Conservation (phyloP, 2,113 vertebrate species). For the Hypanus sabinus region DNA sequence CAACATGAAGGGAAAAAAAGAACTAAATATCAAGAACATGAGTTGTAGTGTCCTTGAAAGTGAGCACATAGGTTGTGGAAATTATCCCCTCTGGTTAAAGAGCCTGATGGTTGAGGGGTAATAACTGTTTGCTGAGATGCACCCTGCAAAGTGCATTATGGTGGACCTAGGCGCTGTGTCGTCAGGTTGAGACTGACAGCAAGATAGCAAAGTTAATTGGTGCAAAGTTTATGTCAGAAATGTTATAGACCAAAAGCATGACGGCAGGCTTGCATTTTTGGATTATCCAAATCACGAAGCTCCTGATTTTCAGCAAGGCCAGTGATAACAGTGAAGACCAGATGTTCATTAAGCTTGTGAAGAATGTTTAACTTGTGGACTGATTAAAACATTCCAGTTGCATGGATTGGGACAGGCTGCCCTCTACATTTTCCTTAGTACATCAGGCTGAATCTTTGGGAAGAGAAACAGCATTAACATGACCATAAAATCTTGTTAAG, state of each 20-base stretch:
- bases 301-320: background rate
- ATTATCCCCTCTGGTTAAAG: no score
- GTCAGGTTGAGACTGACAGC: background rate
- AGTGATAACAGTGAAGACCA: background rate
- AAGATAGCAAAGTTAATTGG: background rate
- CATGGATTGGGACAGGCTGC: background rate
- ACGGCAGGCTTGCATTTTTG: background rate
- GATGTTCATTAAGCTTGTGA: background rate
- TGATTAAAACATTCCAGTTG: background rate
- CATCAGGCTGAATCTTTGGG: no score
- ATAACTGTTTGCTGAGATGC: no score
- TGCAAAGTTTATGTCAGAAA: background rate
- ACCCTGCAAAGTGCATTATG: background rate
- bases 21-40: no score
- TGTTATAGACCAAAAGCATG: background rate
- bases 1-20: no score
- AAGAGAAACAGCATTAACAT: no score
- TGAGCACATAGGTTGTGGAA: no score
- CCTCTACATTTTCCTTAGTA: no score
- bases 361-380: background rate
- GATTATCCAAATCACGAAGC: background rate
- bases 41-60: no score
- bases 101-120: no score
- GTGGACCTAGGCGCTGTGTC: background rate
- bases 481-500: no score